A percentile compares a stretch with the other conserved stretches of the same genome.
These are phyloP conservation scores for Prosopocoilus inquinatus DNA, from an alignment of 2,888 invertebrate species.

Conservation along the genomic window DNA sequence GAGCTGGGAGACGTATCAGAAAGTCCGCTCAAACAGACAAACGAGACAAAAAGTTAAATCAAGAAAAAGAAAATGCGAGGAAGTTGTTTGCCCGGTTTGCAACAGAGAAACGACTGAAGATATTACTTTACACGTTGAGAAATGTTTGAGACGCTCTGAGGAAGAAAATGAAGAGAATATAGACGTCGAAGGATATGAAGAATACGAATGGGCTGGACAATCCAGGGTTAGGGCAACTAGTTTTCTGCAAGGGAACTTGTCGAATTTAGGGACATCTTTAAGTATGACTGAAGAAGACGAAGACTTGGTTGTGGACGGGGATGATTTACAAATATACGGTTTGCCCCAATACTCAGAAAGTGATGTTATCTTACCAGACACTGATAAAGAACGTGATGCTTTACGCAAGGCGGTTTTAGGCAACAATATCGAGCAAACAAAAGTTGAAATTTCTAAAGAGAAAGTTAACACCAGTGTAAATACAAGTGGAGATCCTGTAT, in stretches of 20 bases:
- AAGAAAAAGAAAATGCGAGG: slow-evolving; percentile 59
- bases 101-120: slow-evolving; percentile 67
- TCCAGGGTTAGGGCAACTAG: slow-evolving; percentile 74
- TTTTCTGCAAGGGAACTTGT: slow-evolving; percentile 65
- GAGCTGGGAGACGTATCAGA: slow-evolving; percentile 72
- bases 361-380: slow-evolving; percentile 60
- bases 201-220: slow-evolving; percentile 92
- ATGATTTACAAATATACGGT: slow-evolving; percentile 83
- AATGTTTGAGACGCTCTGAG: slow-evolving; percentile 60
- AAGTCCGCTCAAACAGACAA: slow-evolving; percentile 72
- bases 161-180: slow-evolving; percentile 71
- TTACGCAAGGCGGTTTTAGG: slow-evolving; percentile 56
- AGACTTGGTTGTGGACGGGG: slow-evolving; percentile 82
- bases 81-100: slow-evolving; percentile 75
- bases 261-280: slow-evolving; percentile 53
- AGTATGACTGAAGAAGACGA: slow-evolving; percentile 60
- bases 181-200: slow-evolving; percentile 80
- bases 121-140: slow-evolving; percentile 70
- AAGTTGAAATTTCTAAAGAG: slow-evolving; percentile 27
- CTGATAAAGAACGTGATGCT: slow-evolving; percentile 57
- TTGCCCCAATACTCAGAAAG: slow-evolving; percentile 82
- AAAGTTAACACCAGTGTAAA: slow-evolving; percentile 15
- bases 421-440: slow-evolving; percentile 32
- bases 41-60: slow-evolving; percentile 64
- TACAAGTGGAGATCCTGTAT: slow-evolving; percentile 51